A percentile compares a stretch with the other conserved stretches of the same genome.
phyloP scores from a whole-genome alignment of 1,140 invertebrate genomes.

The Microplitis mediator region DNA sequence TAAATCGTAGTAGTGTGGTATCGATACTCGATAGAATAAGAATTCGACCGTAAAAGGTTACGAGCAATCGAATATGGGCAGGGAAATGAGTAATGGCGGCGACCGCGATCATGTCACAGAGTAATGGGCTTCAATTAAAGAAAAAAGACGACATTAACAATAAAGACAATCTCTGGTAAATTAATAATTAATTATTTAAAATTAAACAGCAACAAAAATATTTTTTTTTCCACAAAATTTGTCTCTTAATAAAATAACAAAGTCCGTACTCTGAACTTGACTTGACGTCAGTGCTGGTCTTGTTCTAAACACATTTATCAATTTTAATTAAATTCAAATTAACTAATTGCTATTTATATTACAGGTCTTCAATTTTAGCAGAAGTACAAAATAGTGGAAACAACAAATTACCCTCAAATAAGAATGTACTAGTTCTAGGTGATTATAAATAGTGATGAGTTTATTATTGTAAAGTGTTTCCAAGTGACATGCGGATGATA shows the following conservation, averaged over 20 bases:
- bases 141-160: conserved; percentile 68
- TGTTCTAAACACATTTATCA: conserved; percentile 1
- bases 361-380: conserved; percentile 89
- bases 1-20: too few relatives aligned
- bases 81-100: conserved; percentile 49
- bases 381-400: conserved; percentile 94
- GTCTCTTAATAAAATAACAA: not conserved
- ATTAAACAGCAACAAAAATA: not conserved
- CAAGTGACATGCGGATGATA: conserved; percentile 10
- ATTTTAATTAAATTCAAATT: conserved; percentile 12
- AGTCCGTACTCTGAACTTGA: conserved; percentile 6
- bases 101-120: conserved; percentile 57
- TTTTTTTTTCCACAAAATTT: not conserved
- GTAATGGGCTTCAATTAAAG: conserved; percentile 68
- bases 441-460: conserved; percentile 24
- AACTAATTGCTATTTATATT: conserved; percentile 36
- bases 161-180: conserved; percentile 72
- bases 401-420: conserved; percentile 91
- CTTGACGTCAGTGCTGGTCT: not conserved
- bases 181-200: conserved; percentile 30
- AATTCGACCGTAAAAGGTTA: too few relatives aligned
- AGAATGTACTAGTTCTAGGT: conserved; percentile 89
- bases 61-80: too few relatives aligned
- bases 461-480: not conserved
- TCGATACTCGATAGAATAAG: too few relatives aligned